A percentile compares a stretch with the other conserved stretches of the same genome.
These are phyloP conservation scores for Chloroclysta siterata DNA, from an alignment of 2,888 invertebrate genomes.

Conservation along the genomic window DNA sequence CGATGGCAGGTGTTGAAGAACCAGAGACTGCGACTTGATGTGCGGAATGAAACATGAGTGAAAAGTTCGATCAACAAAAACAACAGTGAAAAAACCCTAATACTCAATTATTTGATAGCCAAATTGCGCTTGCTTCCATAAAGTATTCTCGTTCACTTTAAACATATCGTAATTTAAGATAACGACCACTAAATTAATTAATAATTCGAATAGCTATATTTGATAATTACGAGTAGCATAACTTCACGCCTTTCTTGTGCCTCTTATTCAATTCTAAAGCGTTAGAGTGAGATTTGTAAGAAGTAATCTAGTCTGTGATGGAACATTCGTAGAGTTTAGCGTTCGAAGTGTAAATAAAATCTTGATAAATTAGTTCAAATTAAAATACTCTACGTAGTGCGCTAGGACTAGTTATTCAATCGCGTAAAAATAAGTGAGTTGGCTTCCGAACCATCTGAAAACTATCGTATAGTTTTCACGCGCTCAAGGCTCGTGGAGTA, in stretches of 20 bases:
- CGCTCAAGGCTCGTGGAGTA: constrained; percentile 53
- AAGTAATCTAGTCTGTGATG: constrained; percentile 73
- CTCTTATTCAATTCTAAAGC: constrained; percentile 75
- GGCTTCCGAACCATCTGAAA: constrained; percentile 26
- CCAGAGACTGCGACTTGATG: constrained; percentile 80
- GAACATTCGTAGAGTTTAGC: constrained; percentile 64
- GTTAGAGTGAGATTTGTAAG: constrained; percentile 65
- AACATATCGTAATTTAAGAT: constrained; percentile 79
- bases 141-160: constrained; percentile 70
- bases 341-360: constrained; percentile 65
- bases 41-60: constrained; percentile 81
- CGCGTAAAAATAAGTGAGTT: constrained; percentile 41
- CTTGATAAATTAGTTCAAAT: constrained; percentile 38
- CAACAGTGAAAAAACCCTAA: constrained; percentile 48
- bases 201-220: constrained; percentile 63
- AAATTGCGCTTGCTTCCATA: constrained; percentile 84
- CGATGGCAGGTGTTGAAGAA: constrained; percentile 81
- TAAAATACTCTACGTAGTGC: constrained; percentile 44
- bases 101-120: constrained; percentile 59
- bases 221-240: constrained; percentile 55
- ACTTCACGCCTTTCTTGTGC: constrained; percentile 81
- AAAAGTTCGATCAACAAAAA: constrained; percentile 43
- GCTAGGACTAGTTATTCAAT: constrained; percentile 47
- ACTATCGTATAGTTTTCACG: constrained; percentile 27
- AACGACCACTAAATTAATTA: constrained; percentile 62